Base-by-base conservation (phyloP, 2,113 vertebrate species). In the Salvelinus alpinus region DNA sequence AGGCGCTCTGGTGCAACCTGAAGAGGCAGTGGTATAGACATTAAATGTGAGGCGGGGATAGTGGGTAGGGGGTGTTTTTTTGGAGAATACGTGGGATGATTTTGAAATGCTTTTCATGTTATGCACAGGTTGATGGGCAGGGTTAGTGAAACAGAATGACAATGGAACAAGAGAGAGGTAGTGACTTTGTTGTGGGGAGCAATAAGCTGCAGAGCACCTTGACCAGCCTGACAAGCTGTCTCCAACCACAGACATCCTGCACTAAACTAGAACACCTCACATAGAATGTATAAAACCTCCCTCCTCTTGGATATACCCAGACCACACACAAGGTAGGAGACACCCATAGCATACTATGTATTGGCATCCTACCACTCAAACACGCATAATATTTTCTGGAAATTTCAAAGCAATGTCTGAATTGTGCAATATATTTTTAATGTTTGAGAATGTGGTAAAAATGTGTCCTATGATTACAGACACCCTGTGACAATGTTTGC, bases 401-500 rank as follows among this genome's bases (percentile, higher is more conserved):
- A 54, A 62, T 82, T 79, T 85, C 75, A 81, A 70, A 76, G 71
- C 73, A 66, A 73, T 80, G 77, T 87, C 29, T 82, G 38, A 54
- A 54, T 54, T 54, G 51, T 18, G 51, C n/a, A 11, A 80, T 71
- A 74, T 74, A 34, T 75, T 73, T 85, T 68, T 71, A 72, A 86
- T 22, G 59, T 78, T 54, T 81, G 77, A 77, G 79, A 27, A 80
- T 78, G 70, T 79, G 57, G 86, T 22, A 11, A 79, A 74, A 16
- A 6, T 77, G 73, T 75, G 76, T 86, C 78, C 47, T 73, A 83
- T 83, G 16, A 34, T 20, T 18, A 67, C 31, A 79, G 64, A 70
- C 76, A 82, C 57, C 77, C 44, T 86, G 80, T 82, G 78, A 80
- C 66, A 51, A 82, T 48, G 74, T 74, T 84, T 84, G 85, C 83